phyloP scores from a whole-genome alignment of 1,140 invertebrate species.

The Ruditapes philippinarum region DNA sequence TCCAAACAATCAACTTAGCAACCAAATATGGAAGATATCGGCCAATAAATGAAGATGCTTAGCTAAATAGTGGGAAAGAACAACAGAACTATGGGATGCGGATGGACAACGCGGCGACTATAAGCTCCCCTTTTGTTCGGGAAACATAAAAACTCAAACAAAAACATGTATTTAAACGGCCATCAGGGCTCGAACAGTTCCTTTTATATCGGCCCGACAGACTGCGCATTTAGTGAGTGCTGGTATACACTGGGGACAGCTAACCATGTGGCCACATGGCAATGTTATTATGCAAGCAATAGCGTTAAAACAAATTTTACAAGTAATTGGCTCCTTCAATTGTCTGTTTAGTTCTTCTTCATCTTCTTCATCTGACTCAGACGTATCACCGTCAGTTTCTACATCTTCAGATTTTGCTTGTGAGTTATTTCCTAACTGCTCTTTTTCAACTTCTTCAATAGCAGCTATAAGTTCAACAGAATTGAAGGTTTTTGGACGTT shows the following conservation, averaged over 20 bases:
- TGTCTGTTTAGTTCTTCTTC: neutral
- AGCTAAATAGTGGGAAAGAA: too few species aligned
- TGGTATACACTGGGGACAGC: constrained; percentile 6
- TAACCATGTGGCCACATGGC: constrained; percentile 34
- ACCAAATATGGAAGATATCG: too few species aligned
- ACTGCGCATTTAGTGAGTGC: constrained; percentile 19
- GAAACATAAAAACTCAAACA: too few species aligned
- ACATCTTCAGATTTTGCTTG: neutral
- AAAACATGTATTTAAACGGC: too few species aligned
- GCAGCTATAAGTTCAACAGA: neutral
- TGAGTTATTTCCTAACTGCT: neutral
- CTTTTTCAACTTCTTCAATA: neutral
- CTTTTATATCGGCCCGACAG: neutral
- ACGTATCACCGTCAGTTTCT: neutral
- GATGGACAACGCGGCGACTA: too few species aligned
- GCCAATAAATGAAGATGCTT: too few species aligned
- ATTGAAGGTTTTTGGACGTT: neutral
- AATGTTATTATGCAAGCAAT: constrained; percentile 15
- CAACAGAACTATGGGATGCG: too few species aligned
- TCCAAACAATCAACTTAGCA: too few species aligned
- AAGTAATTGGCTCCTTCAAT: neutral
- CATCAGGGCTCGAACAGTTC: constrained; percentile 5
- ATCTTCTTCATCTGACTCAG: neutral
- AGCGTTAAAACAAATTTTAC: constrained; percentile 27
- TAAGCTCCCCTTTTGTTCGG: too few species aligned